A percentile compares a stretch with the other conserved stretches of the same genome.
These are phyloP conservation scores for Channa argus DNA, from an alignment of 2,113 vertebrate genomes.

Conservation along the genomic window DNA sequence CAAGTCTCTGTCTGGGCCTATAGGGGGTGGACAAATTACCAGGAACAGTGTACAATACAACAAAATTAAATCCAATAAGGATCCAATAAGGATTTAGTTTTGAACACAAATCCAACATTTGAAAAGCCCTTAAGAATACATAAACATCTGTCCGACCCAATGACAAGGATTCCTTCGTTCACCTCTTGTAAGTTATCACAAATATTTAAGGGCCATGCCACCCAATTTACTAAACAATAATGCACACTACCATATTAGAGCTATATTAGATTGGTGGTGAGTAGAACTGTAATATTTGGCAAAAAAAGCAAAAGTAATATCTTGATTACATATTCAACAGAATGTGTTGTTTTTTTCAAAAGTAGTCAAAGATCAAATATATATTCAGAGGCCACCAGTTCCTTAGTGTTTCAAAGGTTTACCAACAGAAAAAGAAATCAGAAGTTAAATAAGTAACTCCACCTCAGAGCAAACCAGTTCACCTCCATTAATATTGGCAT, in stretches of 20 bases:
- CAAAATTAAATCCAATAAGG: neutral
- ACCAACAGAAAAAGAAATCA: neutral
- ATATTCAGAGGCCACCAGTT: too few species aligned
- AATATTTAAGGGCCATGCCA: neutral
- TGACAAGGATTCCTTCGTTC: too few species aligned
- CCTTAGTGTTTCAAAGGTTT: neutral
- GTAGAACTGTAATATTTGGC: too few species aligned
- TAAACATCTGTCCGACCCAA: neutral
- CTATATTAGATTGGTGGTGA: too few species aligned
- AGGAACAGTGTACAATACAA: neutral
- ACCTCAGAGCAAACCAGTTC: too few species aligned
- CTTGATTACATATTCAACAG: too few species aligned
- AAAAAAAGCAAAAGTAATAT: too few species aligned
- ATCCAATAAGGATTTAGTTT: neutral
- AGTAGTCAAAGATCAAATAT: too few species aligned
- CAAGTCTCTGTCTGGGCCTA: neutral
- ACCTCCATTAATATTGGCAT: neutral
- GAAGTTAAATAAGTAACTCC: too few species aligned
- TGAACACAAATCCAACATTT: neutral
- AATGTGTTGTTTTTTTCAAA: too few species aligned
- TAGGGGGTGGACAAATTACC: constrained; percentile 3
- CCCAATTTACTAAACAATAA: too few species aligned
- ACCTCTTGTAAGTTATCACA: neutral
- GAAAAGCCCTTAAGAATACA: neutral
- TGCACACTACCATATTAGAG: too few species aligned